Conservation (phyloP, 2,888 invertebrate genomes). For the Tricholauxania praeusta region DNA sequence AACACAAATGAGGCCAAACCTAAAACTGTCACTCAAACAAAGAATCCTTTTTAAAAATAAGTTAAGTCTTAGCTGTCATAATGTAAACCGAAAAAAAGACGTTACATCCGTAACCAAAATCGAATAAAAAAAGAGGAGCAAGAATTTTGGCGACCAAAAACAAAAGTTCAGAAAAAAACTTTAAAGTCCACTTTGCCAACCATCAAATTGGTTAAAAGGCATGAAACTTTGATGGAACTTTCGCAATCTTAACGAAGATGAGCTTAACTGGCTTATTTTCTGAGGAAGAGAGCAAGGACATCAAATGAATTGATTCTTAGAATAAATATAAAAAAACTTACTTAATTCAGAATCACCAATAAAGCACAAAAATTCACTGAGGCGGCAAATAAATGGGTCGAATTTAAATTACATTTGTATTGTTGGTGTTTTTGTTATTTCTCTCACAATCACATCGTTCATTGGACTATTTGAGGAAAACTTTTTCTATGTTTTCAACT, state of each 20-base stretch:
- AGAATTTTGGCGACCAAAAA: conserved; percentile 2
- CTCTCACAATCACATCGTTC: too few relatives aligned
- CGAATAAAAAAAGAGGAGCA: conserved; percentile 2
- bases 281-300: background rate
- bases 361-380: too few relatives aligned
- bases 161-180: conserved; percentile 19
- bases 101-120: background rate
- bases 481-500: too few relatives aligned
- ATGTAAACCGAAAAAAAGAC: background rate
- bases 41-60: background rate
- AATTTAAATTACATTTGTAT: too few relatives aligned
- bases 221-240: conserved; percentile 36
- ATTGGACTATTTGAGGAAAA: too few relatives aligned
- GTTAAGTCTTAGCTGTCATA: background rate
- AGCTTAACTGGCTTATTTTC: conserved; percentile 5
- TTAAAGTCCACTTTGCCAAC: conserved; percentile 32
- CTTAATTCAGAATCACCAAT: too few relatives aligned
- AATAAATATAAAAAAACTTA: too few relatives aligned
- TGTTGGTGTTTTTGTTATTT: too few relatives aligned
- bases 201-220: conserved; percentile 38
- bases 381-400: too few relatives aligned
- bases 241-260: conserved; percentile 25
- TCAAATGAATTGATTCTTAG: too few relatives aligned
- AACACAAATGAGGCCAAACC: too few relatives aligned
- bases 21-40: too few relatives aligned